These are phyloP conservation scores for Leucoraja erinaceus DNA, from an alignment of 2,113 vertebrate genomes.

Conservation along the genomic window DNA sequence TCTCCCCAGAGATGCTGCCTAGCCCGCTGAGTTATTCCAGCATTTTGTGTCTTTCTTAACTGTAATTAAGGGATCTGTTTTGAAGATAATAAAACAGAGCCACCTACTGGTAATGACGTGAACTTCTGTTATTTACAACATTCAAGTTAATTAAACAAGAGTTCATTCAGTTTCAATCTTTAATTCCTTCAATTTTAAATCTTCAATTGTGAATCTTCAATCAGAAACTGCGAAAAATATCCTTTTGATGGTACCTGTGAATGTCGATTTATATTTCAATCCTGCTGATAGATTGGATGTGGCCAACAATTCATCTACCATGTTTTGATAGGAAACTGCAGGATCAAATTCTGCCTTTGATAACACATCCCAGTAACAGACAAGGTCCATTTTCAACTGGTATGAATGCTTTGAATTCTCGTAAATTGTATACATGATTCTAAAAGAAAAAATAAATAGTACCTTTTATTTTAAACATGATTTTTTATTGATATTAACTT, in stretches of 20 bases:
- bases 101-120: background rate
- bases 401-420: slow-evolving; percentile 42
- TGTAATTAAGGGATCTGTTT: background rate
- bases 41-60: too few relatives aligned
- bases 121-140: background rate
- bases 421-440: slow-evolving; percentile 42
- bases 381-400: slow-evolving; percentile 45
- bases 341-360: slow-evolving; percentile 34
- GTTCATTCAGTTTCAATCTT: background rate
- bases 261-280: background rate
- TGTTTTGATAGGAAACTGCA: slow-evolving; percentile 36
- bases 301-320: slow-evolving; percentile 38
- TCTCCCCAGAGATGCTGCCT: too few relatives aligned
- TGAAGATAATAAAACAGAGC: background rate
- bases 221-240: background rate
- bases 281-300: background rate
- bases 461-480: background rate
- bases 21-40: too few relatives aligned
- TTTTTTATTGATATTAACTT: background rate
- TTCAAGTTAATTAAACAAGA: background rate
- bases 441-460: slow-evolving; percentile 37
- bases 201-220: too few relatives aligned
- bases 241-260: slow-evolving; percentile 7
- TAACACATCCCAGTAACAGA: slow-evolving; percentile 44
- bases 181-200: too few relatives aligned